Evolutionary conservation across 2,797 vertebrate species (phyloP).

Genomic region (Alexandromys oeconomus): DNA sequence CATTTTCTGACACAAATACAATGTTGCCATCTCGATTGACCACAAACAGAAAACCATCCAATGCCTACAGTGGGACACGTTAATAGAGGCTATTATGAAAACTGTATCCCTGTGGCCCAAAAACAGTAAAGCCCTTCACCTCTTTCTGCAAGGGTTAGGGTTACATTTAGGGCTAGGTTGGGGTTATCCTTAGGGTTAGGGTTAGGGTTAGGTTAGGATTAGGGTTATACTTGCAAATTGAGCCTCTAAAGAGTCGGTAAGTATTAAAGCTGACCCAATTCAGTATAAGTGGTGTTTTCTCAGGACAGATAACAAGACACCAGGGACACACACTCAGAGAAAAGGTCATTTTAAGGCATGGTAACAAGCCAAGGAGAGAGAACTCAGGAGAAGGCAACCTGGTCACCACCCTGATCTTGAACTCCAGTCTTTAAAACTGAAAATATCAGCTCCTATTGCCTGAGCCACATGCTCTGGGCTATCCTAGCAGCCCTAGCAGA

Average conservation of each 20-base stretch:
- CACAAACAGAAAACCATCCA: conserved; percentile 99
- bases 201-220: not conserved
- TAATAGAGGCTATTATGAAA: not conserved
- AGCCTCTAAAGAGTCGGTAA: conserved; percentile 1
- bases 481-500: conserved; percentile 18
- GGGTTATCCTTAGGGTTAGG: no score
- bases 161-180: no score
- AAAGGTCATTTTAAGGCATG: not conserved
- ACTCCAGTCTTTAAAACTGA: not conserved
- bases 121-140: not conserved
- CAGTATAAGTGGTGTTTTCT: not conserved
- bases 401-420: not conserved
- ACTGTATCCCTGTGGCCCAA: not conserved
- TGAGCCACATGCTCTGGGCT: not conserved
- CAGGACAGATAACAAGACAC: not conserved
- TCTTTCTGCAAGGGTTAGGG: not conserved
- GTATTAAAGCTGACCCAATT: not conserved
- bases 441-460: not conserved
- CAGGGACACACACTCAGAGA: not conserved
- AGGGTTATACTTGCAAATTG: not conserved
- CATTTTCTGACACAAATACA: conserved; percentile 99
- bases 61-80: conserved; percentile 89
- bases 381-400: not conserved
- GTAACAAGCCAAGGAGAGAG: not conserved
- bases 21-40: conserved; percentile 98